These are phyloP conservation scores for Leucania comma DNA, from an alignment of 2,888 invertebrate genomes.

Conservation along the genomic window DNA sequence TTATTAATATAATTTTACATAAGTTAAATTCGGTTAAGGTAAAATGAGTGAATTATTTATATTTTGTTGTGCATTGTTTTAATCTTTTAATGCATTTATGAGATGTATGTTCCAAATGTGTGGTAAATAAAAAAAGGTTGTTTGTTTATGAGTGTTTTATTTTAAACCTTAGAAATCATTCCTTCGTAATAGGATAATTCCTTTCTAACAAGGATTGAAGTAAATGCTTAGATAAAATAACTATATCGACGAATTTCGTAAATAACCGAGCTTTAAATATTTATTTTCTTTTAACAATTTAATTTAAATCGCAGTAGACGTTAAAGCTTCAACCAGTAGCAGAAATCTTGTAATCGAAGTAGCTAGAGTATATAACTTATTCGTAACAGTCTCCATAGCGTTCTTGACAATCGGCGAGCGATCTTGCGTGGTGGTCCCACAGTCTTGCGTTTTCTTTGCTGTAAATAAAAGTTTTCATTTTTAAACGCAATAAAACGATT, in stretches of 20 bases:
- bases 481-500: not conserved
- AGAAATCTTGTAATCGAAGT: not conserved
- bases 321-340: conserved; percentile 50
- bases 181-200: not conserved
- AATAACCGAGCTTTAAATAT: no score
- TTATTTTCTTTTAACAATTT: not conserved
- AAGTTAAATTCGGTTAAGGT: conserved; percentile 56
- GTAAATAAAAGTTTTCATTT: conserved; percentile 29
- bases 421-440: conserved; percentile 83
- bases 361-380: conserved; percentile 25
- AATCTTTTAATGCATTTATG: conserved; percentile 73
- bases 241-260: no score
- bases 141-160: conserved; percentile 65
- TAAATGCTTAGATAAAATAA: no score
- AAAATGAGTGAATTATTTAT: conserved; percentile 66
- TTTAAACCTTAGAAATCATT: not conserved
- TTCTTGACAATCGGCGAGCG: conserved; percentile 75
- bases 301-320: not conserved
- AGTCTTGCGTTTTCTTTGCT: conserved; percentile 86
- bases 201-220: not conserved
- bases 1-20: conserved; percentile 17
- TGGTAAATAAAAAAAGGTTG: conserved; percentile 74
- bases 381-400: conserved; percentile 78
- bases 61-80: conserved; percentile 68
- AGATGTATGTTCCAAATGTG: conserved; percentile 67